A percentile compares a stretch with the other conserved stretches of the same genome.
Evolutionary conservation across 1,140 invertebrate genomes (phyloP).

Genomic region (Drosophila aff.): DNA sequence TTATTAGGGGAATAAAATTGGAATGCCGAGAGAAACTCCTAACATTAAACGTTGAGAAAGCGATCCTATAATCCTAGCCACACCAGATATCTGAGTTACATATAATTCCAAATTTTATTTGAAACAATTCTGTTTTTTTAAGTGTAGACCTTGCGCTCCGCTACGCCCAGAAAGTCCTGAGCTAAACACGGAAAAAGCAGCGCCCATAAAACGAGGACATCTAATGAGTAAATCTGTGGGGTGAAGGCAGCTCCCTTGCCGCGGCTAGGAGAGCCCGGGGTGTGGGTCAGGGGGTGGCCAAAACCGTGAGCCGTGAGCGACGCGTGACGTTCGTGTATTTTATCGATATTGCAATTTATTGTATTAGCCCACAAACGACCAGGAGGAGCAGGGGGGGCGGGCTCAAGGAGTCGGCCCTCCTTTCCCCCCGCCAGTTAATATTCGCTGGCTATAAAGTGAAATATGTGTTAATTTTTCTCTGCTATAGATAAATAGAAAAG

Average conservation of each 20-base stretch:
- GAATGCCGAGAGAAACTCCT: too few species aligned
- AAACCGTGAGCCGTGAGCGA: conserved; percentile 62
- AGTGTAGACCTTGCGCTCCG: conserved; percentile 4
- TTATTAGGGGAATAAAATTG: too few species aligned
- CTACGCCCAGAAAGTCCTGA: background rate
- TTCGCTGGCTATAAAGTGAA: conserved; percentile 77
- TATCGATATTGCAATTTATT: conserved; percentile 84
- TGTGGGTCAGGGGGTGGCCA: background rate
- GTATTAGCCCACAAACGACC: conserved; percentile 57
- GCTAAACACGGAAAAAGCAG: conserved; percentile 36
- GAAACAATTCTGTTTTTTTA: background rate
- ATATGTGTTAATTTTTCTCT: conserved; percentile 78
- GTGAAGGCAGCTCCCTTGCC: background rate
- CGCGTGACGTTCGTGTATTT: conserved; percentile 80
- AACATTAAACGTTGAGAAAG: too few species aligned
- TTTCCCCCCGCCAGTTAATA: conserved; percentile 51
- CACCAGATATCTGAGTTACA: background rate
- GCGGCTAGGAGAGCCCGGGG: background rate
- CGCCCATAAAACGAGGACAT: conserved; percentile 60
- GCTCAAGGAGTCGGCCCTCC: too few species aligned
- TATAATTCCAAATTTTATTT: background rate
- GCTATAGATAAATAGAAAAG: conserved; percentile 24
- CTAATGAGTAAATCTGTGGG: conserved; percentile 52
- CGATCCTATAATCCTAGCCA: too few species aligned
- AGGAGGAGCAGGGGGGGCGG: background rate